Evolutionary conservation across 2,888 invertebrate species (phyloP), one percentile per base, ranked within the genome.

Genomic region (Dolichomitus sp.): DNA sequence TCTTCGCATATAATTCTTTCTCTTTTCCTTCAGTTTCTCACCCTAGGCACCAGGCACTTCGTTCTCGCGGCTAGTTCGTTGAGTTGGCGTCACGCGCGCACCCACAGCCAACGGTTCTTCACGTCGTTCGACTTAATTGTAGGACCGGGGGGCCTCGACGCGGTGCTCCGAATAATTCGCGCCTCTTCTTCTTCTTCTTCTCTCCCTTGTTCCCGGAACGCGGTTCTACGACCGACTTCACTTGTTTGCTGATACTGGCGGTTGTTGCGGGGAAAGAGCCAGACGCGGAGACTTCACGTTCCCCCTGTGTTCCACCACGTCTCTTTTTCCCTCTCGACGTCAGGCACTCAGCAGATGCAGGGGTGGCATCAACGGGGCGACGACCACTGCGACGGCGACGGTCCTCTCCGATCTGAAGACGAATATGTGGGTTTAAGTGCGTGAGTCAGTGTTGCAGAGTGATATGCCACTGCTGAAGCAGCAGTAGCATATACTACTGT

Each of bases 341-440:
- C 54, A 74, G 72, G 59, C 50, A 77, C 81, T 80, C 75, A 65
- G 80, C 50, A 50, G 61, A 69, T 52, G 33, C 69, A 68, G 52
- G 81, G 76, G 42, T 72, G 77, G 77, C 57, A 63, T 48, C 40
- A 33, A 12, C 52, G 48, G 57, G 63, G 54, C 17, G 69, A 59
- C 74, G 69, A 80, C 68, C 50, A 79, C 81, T 37, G 59, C 73
- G 50, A 65, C 42, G 27, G 12, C 68, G 33, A 77, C 45, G 42
- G 37, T 57, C 61, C 76, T 77, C 69, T 30, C 37, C 75, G 79
- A 79, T 82, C 75, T 79, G 65, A 79, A 79, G 63, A 81, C 82
- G 70, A 79, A 82, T 61, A 61, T 78, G 78, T 75, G 42, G 65
- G 61, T 63, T 82, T 65, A 79, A 83, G 82, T 83, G 79, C 82